Percentiles rank a stretch among this genome's conserved stretches.
phyloP scores from a whole-genome alignment of 2,797 vertebrate genomes.

The Gambusia yucatana region DNA sequence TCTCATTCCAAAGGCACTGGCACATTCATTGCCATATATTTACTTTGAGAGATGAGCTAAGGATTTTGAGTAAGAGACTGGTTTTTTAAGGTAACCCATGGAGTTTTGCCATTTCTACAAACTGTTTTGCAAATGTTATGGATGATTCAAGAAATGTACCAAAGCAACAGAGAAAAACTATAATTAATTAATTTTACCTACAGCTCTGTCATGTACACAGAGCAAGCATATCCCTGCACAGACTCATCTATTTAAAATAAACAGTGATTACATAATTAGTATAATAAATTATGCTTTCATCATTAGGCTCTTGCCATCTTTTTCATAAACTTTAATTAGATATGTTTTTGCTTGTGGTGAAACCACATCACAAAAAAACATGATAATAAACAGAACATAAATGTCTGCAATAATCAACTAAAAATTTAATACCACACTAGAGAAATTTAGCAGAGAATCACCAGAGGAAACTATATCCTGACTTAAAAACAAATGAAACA shows the following conservation, averaged over 20 bases:
- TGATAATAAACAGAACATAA: neutral
- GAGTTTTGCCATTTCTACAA: too few relatives aligned
- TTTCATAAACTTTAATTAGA: conserved; percentile 2
- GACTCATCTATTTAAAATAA: neutral
- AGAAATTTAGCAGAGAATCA: conserved; percentile 6
- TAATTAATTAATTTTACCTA: neutral
- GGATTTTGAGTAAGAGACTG: too few relatives aligned
- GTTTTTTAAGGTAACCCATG: too few relatives aligned
- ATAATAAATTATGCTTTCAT: neutral
- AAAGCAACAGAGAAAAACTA: too few relatives aligned
- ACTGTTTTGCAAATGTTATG: too few relatives aligned
- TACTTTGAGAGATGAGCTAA: too few relatives aligned
- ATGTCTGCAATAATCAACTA: neutral
- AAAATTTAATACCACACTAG: neutral
- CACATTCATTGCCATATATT: too few relatives aligned
- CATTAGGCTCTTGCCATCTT: neutral
- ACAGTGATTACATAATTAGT: neutral
- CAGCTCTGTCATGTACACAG: neutral
- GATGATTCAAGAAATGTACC: too few relatives aligned
- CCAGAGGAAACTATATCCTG: neutral
- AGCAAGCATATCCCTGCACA: neutral
- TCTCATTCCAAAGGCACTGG: too few relatives aligned
- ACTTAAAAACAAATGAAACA: neutral
- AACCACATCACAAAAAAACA: neutral
- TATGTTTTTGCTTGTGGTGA: neutral